These are phyloP conservation scores for Labeo catla DNA, from an alignment of 2,113 vertebrate genomes.

Conservation along the genomic window DNA sequence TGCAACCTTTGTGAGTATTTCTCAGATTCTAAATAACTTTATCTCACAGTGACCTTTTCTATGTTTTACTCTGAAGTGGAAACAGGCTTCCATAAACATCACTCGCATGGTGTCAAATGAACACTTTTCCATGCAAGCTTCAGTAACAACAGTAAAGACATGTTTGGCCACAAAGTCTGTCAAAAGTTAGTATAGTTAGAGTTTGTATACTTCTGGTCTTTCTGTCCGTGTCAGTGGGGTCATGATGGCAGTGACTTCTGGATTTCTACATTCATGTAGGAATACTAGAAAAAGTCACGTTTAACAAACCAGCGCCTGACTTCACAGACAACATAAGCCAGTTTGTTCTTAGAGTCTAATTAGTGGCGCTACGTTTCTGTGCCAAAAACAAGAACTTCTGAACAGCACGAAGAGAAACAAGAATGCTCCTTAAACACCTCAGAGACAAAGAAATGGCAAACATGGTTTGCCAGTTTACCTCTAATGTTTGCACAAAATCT, in stretches of 20 bases:
- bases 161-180: neutral
- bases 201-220: neutral
- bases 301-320: neutral
- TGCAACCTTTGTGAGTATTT: too few species aligned
- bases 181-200: neutral
- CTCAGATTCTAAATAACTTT: too few species aligned
- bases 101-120: too few species aligned
- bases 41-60: too few species aligned
- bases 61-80: too few species aligned
- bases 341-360: constrained; percentile 6
- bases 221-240: neutral
- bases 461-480: constrained; percentile 71
- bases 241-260: neutral
- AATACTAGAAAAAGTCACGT: neutral
- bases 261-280: neutral
- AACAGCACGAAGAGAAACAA: constrained; percentile 50
- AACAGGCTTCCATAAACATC: too few species aligned
- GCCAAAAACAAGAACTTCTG: neutral
- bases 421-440: constrained; percentile 55
- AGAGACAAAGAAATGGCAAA: constrained; percentile 66
- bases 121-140: neutral
- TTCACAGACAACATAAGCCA: neutral
- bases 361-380: neutral
- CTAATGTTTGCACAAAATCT: constrained; percentile 79
- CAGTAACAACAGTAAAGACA: neutral